Evolutionary conservation across 2,797 vertebrate species (phyloP).

Genomic region (Fundulus diaphanus): DNA sequence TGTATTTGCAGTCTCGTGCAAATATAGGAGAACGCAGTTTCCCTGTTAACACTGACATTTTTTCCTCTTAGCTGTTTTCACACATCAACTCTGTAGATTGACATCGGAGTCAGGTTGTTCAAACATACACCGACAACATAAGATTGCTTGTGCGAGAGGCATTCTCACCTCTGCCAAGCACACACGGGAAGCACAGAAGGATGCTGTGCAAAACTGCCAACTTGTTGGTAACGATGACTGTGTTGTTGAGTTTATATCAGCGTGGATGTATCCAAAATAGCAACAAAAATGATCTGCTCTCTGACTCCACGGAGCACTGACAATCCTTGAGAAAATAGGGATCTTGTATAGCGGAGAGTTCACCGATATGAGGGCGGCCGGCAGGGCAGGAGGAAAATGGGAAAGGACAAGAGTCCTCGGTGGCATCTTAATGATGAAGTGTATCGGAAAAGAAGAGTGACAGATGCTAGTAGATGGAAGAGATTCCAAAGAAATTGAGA

Average conservation of each 20-base stretch:
- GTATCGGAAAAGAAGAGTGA: conserved; percentile 8
- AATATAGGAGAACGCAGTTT: conserved; percentile 8
- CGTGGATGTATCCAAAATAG: neutral
- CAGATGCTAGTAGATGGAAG: conserved; percentile 3
- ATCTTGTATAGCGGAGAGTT: neutral
- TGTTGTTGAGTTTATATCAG: neutral
- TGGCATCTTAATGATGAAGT: conserved; percentile 24
- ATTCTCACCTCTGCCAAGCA: neutral
- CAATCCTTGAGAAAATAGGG: neutral
- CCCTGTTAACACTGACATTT: neutral
- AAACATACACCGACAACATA: conserved; percentile 1
- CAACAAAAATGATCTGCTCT: conserved; percentile 1
- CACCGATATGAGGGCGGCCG: neutral
- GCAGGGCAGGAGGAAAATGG: conserved; percentile 10
- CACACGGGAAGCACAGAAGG: neutral
- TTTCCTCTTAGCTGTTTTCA: neutral
- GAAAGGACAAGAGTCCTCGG: conserved; percentile 8
- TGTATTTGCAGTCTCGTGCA: no score
- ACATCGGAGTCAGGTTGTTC: neutral
- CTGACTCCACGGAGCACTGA: neutral
- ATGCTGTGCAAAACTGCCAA: neutral
- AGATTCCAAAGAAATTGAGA: conserved; percentile 12
- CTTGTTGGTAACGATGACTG: conserved; percentile 1
- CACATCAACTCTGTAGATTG: conserved; percentile 7
- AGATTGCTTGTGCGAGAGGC: neutral